Conservation (phyloP, 30 jellyfish, hydroid and myxozoan species). For the Aurelia coerulea region DNA sequence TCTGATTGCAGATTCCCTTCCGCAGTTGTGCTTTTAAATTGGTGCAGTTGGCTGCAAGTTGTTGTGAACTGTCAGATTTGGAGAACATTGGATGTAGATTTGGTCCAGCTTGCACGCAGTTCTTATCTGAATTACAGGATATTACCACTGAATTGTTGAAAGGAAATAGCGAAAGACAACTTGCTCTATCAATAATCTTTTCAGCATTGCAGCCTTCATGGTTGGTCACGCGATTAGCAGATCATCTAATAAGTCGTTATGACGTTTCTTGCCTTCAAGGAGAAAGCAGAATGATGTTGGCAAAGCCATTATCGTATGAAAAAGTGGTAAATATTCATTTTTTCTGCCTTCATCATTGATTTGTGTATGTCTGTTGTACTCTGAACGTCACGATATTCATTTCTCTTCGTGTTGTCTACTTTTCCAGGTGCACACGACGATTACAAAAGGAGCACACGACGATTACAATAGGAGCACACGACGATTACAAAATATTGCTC, state of each 20-base stretch:
- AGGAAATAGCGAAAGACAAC: not conserved
- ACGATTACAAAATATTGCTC: too few relatives aligned
- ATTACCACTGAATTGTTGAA: not conserved
- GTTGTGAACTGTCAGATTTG: conserved; percentile 59
- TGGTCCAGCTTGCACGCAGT: conserved; percentile 55
- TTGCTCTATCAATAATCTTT: conserved; percentile 10
- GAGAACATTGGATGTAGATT: not conserved
- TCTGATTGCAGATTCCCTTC: conserved; percentile 34
- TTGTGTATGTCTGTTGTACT: too few relatives aligned
- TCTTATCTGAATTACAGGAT: conserved; percentile 16
- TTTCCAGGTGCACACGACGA: too few relatives aligned
- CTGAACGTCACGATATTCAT: too few relatives aligned
- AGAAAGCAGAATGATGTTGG: conserved; percentile 16
- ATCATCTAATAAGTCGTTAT: conserved; percentile 30
- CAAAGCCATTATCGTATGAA: conserved; percentile 71
- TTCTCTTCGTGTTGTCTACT: too few relatives aligned
- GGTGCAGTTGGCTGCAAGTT: conserved; percentile 29
- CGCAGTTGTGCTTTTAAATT: conserved; percentile 26
- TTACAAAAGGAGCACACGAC: too few relatives aligned
- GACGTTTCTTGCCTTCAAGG: conserved; percentile 42
- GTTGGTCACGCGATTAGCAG: conserved; percentile 67
- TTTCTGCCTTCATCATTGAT: not conserved
- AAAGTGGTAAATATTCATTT: conserved; percentile 43
- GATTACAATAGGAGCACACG: too few relatives aligned
- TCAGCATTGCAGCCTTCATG: conserved; percentile 40